These are phyloP conservation scores for Forbesichthys papilliferus DNA, from an alignment of 2,113 vertebrate genomes.

Conservation along the genomic window DNA sequence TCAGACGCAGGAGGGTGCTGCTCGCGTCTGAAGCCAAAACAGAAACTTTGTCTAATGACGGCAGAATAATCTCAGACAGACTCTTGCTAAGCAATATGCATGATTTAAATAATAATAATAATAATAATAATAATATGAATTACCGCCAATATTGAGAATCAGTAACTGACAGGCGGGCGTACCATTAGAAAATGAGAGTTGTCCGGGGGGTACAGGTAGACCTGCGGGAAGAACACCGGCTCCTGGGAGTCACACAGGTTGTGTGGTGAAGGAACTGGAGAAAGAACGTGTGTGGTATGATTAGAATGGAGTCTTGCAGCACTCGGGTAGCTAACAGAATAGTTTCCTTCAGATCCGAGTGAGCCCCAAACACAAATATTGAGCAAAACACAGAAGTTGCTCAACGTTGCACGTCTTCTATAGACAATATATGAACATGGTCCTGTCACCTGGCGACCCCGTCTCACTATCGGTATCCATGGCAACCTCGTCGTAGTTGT, in stretches of 20 bases:
- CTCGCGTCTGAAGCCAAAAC: too few relatives aligned
- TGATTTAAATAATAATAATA: too few relatives aligned
- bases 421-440: not conserved
- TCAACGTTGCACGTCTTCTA: too few relatives aligned
- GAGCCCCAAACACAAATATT: too few relatives aligned
- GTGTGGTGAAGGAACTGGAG: slow-evolving; percentile 66
- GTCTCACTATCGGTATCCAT: slow-evolving; percentile 99
- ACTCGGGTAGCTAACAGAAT: too few relatives aligned
- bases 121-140: not conserved
- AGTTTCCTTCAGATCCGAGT: too few relatives aligned
- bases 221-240: not conserved
- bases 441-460: slow-evolving; percentile 86
- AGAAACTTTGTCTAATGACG: too few relatives aligned
- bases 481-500: slow-evolving; percentile 98
- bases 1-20: too few relatives aligned
- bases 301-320: too few relatives aligned
- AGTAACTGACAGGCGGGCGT: not conserved
- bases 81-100: too few relatives aligned
- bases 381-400: not conserved
- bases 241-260: slow-evolving; percentile 4
- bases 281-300: not conserved
- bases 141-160: not conserved
- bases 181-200: slow-evolving; percentile 53
- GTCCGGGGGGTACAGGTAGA: slow-evolving; percentile 30
- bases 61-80: too few relatives aligned